Base-by-base conservation (phyloP, 2,113 vertebrate genomes). In the Hiodon tergisus region DNA sequence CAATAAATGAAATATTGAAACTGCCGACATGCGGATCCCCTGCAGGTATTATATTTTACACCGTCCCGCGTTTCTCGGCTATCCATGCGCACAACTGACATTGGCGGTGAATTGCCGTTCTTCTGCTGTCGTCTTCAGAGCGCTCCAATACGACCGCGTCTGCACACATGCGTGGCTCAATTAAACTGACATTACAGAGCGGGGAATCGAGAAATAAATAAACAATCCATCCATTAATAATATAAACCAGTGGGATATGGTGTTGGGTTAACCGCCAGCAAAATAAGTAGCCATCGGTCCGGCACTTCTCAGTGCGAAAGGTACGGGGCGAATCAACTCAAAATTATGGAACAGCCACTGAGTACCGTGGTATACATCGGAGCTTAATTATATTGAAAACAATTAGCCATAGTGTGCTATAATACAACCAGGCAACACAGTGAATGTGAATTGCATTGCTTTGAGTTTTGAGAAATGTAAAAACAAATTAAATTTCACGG, bases 121-220 rank as follows among this genome's bases (percentile, higher is more conserved):
- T 52, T 73, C 51, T 61, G 60, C 54, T 46, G 46, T 58, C 58
- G 69, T 71, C 69, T 58, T 71, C 31, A 8, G 69, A 58, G 17
- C 69, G 54, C 69, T 31, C 59, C 31, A 14, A 55, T 62, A 60
- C 72, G 52, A 65, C 61, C 7, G 72, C 52, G 5, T 14, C 46
- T 31, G 51, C 65, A 66, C 61, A 65, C 61, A 73, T 66, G 50
- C 61, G 60, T 59, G 73, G 63, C 65, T 68, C 65, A 67, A 68
- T 67, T 75, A 75, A 52, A 5, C 51, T 65, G 14, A 65, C 50
- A 73, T 55, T 55, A 65, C 51, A 16, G 61, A 67, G 55, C 54
- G 65, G 73, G 65, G 58, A 57, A 50, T 67, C 51, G 58, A 66
- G 63, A 48, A 67, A 67, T 75, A 47, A 75, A 75, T 59, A 67